Conservation (phyloP, 2,113 vertebrate genomes). For the Chamaea fasciata region DNA sequence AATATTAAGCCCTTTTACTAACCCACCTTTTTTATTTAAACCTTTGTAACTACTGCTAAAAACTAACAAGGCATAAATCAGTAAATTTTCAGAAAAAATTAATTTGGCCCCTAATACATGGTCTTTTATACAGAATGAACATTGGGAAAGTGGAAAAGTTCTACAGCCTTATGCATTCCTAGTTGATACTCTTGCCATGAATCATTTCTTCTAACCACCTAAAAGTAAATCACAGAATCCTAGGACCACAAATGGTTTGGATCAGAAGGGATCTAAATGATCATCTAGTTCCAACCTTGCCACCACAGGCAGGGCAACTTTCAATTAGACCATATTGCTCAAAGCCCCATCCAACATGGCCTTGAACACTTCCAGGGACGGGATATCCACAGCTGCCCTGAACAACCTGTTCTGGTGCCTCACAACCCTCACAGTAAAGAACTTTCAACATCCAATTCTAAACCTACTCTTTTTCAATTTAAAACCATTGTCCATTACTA, state of each 20-base stretch:
- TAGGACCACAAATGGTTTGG: not conserved
- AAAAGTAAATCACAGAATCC: not conserved
- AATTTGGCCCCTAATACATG: not conserved
- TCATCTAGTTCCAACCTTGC: not conserved
- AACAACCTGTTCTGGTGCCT: not conserved
- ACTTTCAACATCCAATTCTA: not conserved
- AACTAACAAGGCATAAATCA: not conserved
- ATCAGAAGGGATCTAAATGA: not conserved
- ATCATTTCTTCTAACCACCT: not conserved
- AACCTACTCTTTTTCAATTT: not conserved
- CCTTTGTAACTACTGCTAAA: not conserved
- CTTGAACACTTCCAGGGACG: not conserved
- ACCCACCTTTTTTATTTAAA: not conserved
- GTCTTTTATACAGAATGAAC: not conserved
- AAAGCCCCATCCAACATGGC: not conserved
- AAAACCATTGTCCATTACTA: not conserved
- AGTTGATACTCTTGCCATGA: not conserved
- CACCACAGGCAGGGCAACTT: rapidly evolving
- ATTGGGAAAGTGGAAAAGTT: not conserved
- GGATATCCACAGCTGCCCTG: not conserved
- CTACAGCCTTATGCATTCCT: not conserved
- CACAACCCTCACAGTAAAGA: not conserved
- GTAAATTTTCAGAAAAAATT: not conserved
- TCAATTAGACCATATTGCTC: not conserved
- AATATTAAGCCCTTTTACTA: not conserved